Percentiles rank a stretch among this genome's conserved stretches.
Evolutionary conservation across 1,140 invertebrate species (phyloP).

Genomic region (Cardiocondyla obscurior): DNA sequence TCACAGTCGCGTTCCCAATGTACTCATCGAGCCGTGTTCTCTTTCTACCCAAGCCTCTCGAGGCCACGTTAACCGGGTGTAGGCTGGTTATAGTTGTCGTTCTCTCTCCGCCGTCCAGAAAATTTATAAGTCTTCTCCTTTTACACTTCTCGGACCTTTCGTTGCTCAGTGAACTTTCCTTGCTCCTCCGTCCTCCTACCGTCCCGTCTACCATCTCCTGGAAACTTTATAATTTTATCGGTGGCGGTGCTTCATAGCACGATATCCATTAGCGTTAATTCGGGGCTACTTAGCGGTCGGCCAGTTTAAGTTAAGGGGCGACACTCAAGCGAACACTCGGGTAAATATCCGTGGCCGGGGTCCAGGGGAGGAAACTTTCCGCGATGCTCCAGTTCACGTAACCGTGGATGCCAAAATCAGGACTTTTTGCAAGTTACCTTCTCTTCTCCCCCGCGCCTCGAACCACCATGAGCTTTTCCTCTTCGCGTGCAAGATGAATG

Average conservation of each 20-base stretch:
- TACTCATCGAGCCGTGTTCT: conserved; percentile 60
- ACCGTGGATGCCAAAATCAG: conserved; percentile 2
- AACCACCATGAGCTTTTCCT: conserved; percentile 43
- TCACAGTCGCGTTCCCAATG: conserved; percentile 57
- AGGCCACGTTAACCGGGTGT: conserved; percentile 5
- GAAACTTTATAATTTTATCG: conserved; percentile 77
- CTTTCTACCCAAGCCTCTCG: not conserved
- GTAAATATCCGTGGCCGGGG: conserved; percentile 46
- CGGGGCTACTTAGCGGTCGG: conserved; percentile 54
- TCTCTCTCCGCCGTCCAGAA: conserved; percentile 3
- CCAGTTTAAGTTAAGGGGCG: conserved; percentile 40
- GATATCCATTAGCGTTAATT: conserved; percentile 68
- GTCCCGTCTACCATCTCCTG: conserved; percentile 37
- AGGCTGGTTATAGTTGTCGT: conserved; percentile 25
- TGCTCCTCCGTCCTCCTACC: conserved; percentile 36
- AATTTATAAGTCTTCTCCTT: conserved; percentile 68
- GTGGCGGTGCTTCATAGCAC: conserved; percentile 58
- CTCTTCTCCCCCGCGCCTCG: not conserved
- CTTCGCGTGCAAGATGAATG: conserved; percentile 35
- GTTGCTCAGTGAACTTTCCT: conserved; percentile 73
- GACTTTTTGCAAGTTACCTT: conserved; percentile 44
- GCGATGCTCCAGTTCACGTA: conserved; percentile 25
- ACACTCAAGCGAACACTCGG: conserved; percentile 53
- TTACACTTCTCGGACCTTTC: conserved; percentile 70
- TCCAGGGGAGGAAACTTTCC: conserved; percentile 39